Base-by-base conservation (phyloP, 2,888 invertebrate genomes). In the Ephialtes manifestator region DNA sequence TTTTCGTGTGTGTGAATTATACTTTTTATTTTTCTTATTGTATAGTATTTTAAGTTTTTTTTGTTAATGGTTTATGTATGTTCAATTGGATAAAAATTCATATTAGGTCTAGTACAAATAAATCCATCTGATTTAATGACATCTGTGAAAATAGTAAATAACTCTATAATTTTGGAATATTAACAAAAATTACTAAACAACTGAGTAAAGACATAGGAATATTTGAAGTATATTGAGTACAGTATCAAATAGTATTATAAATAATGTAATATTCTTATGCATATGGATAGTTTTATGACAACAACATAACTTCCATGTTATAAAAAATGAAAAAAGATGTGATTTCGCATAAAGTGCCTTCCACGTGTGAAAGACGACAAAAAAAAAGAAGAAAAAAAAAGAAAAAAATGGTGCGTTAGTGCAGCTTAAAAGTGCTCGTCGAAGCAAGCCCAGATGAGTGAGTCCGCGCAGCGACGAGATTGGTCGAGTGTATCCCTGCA, bases 401-500 rank as follows among this genome's bases (percentile, higher is more conserved):
- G 28, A 39, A 48, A n/a, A 48, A 20, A 10, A n/a, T n/a, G n/a
- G 28, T 20, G 20, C 13, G 20, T 43, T 43, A 46, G 58, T 55
- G 13, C 60, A 48, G 11, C 60, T 18, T 24, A 8, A 58, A n/a
- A 58, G 81, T 1, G 77, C 60, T 81, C 71, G 58, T 68, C 70
- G 70, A 75, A 18, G 46, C 10, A 53, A 75, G 58, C 65, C 76
- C 72, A 68, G 20, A 7, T 28, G 10, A 35, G 48, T 43, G n/a
- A 77, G 43, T 43, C 15, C 76, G 15, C 60, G n/a, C 18, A 39
- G 53, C 65, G 35, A 39, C 51, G 60, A 60, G 31, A 60, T 53
- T 68, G 79, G 58, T 76, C 55, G 28, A 65, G 58, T 46, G 55
- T 74, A 68, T 79, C 46, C 55, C 20, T 24, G 15, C 43, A 72